Conservation (phyloP, 2,888 invertebrate genomes). For the Digitonthophagus gazella region DNA sequence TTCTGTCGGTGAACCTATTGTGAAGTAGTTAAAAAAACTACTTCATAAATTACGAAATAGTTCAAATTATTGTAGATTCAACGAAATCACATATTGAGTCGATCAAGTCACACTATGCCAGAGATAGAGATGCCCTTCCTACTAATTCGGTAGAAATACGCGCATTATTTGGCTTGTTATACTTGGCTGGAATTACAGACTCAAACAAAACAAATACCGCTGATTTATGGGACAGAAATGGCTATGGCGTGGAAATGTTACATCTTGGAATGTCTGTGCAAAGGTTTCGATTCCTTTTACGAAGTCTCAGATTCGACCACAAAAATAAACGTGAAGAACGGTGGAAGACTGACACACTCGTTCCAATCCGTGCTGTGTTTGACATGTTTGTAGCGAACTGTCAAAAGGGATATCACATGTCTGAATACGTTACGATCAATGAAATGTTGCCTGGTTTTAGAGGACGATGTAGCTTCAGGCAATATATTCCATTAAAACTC, state of each 20-base stretch:
- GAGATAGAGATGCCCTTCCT: neutral
- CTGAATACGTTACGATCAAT: constrained; percentile 32
- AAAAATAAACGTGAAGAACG: constrained; percentile 6
- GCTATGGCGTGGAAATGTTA: constrained; percentile 16
- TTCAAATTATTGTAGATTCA: neutral
- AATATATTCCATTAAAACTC: too few species aligned
- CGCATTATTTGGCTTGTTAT: constrained; percentile 9
- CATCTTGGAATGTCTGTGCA: constrained; percentile 12
- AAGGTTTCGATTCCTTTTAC: constrained; percentile 12
- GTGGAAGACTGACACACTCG: constrained; percentile 1
- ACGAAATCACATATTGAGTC: too few species aligned
- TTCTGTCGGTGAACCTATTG: too few species aligned
- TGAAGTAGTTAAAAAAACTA: too few species aligned
- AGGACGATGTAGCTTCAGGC: constrained; percentile 25
- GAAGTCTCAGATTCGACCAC: constrained; percentile 4
- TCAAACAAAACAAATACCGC: constrained; percentile 12
- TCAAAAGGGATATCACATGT: constrained; percentile 29
- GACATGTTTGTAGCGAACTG: constrained; percentile 33
- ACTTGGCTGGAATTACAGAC: constrained; percentile 4
- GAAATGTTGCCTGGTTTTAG: constrained; percentile 29
- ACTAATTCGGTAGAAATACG: constrained; percentile 2
- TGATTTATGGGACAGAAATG: neutral
- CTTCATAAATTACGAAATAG: constrained; percentile 4
- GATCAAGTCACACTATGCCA: too few species aligned
- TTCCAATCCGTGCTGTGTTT: constrained; percentile 28